Conservation (phyloP, 2,888 invertebrate species). For the Harmothoe impar region DNA sequence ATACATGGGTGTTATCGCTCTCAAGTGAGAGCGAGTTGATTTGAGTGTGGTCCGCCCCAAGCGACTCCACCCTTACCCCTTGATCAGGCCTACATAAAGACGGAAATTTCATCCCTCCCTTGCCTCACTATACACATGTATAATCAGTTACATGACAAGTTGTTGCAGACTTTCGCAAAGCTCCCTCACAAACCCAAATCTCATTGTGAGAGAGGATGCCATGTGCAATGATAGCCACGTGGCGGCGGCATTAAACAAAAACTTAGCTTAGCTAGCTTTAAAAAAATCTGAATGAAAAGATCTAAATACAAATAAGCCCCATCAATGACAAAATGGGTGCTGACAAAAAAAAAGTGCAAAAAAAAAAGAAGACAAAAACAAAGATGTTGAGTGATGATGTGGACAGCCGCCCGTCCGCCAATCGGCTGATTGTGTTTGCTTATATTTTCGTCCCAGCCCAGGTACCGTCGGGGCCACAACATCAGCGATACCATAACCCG, state of each 20-base stretch:
- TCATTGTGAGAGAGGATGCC: background rate
- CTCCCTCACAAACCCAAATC: constrained; percentile 32
- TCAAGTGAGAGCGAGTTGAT: background rate
- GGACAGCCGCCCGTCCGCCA: background rate
- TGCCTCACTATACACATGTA: background rate
- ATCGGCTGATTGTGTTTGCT: constrained; percentile 61
- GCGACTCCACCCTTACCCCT: background rate
- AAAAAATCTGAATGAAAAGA: background rate
- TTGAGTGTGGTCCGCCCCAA: background rate
- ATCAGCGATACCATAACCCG: constrained; percentile 48
- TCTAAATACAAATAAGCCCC: constrained; percentile 16
- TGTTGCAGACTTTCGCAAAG: constrained; percentile 54
- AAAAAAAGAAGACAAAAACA: background rate
- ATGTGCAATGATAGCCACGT: background rate
- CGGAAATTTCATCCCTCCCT: background rate
- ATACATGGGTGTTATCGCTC: background rate
- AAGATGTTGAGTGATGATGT: constrained; percentile 28
- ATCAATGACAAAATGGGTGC: background rate
- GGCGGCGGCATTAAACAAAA: background rate
- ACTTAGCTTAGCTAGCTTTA: background rate
- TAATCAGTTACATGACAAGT: background rate
- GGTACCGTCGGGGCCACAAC: constrained; percentile 44
- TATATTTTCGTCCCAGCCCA: constrained; percentile 64
- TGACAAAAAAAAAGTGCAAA: constrained; percentile 19
- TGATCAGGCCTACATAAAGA: background rate